Evolutionary conservation across 2,113 vertebrate species (phyloP), one percentile per base, ranked within the genome.

Genomic region (Raphicerus campestris): DNA sequence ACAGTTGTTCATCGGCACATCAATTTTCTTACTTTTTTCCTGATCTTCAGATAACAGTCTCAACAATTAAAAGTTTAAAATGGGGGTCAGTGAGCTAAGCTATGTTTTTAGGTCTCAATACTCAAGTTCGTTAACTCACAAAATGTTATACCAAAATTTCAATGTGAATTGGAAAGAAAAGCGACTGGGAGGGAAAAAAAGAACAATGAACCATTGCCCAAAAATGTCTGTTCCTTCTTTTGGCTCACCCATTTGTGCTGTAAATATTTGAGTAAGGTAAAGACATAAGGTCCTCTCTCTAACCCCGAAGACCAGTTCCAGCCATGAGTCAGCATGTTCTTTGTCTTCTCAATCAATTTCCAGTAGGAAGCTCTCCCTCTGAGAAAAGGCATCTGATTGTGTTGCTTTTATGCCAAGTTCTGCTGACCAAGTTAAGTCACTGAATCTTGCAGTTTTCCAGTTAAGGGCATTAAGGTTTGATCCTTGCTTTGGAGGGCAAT

Each of bases 221-320:
- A 28, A 96, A 97, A 98, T 94, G 95, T 96, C 93, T 96, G 28
- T 35, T 98, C 66, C 84, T 97, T 92, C 93, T 97, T 80, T 97
- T 96, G 95, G 95, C 94, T 53, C 93, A 92, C 73, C 82, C n/a
- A 22, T 24, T 53, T 95, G 22, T 95, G 5, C 89, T 94, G 51
- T 30, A 85, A 97, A 93, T 97, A 93, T 95, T 93, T 96, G 97
- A 97, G 89, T 86, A 70, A 85, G 51, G n/a, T 63, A 78, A 75
- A 49, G 97, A 78, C 89, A 93, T 32, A 10, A 96, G 96, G 61
- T 88, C 55, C 93, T 91, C 49, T 96, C 97, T 96, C 96, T 89
- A 93, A 96, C 24, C 95, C 89, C 89, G 92, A 85, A 77, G 97
- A 96, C 75, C 93, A 97, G 92, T 92, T 97, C 96, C 93, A 49